Evolutionary conservation across 2,888 invertebrate species (phyloP).

Genomic region (Drosophila cognata): DNA sequence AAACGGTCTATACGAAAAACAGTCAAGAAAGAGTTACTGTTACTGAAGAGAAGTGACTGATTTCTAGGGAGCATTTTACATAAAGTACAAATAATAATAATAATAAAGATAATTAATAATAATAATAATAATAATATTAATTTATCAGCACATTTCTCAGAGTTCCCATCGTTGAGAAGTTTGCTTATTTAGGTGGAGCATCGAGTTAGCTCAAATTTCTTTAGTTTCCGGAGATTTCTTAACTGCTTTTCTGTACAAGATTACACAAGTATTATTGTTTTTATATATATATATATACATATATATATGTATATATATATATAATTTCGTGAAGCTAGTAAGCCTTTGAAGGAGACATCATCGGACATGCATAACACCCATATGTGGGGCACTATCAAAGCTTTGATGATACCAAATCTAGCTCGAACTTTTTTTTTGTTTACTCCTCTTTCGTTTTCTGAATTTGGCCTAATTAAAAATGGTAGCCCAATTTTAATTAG

Average conservation of each 20-base stretch:
- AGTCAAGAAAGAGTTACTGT: not conserved
- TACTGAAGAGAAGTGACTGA: not conserved
- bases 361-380: not conserved
- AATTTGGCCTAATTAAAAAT: slow-evolving; percentile 58
- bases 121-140: not conserved
- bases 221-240: not conserved
- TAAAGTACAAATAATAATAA: not conserved
- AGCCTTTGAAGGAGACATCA: not conserved
- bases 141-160: not conserved
- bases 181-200: not conserved
- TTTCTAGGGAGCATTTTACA: not conserved
- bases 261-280: not conserved
- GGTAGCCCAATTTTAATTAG: slow-evolving; percentile 73
- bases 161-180: no score
- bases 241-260: not conserved
- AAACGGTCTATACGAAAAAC: not conserved
- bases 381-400: not conserved
- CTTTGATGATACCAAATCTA: not conserved
- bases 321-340: not conserved
- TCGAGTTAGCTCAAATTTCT: not conserved
- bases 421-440: not conserved
- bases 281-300: not conserved
- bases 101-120: no score
- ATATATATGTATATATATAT: no score
- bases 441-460: not conserved